Base-by-base conservation (phyloP, 2,113 vertebrate species). In the Hirundichthys speculiger region DNA sequence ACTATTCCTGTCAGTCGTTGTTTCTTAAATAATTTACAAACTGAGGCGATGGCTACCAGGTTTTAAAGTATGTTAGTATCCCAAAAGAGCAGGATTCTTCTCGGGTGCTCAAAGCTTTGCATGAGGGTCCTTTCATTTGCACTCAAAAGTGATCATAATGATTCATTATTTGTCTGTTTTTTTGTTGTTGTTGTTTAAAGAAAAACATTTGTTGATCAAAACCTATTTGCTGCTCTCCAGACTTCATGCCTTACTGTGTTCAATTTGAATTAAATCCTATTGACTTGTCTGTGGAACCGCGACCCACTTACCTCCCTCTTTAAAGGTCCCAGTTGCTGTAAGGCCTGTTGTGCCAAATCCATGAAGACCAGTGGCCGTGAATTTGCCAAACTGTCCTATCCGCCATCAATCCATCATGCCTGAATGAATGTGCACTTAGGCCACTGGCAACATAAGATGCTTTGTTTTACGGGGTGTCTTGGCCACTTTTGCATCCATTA, bases 281-380 rank as follows among this genome's bases (percentile, higher is more conserved):
- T 42, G 61, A 84, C 80, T 61, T 46, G 65, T 20, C 62, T 55
- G 27, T 74, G 58, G 38, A 65, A 34, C 16, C 1, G 16, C 76
- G 86, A 19, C 84, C 84, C 73, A 88, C 69, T 85, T 87, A 75
- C 86, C 80, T 64, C 81, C 40, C 73, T 79, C 21, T 55, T 50
- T 13, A 41, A 47, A 61, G 34, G 47, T 75, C 68, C 66, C 16
- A 13, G 53, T 75, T 1, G 73, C 77, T 25, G 55, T 51, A 1
- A 75, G 79, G 83, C 70, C 53, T 74, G 24, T 73, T 42, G 51
- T 86, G 80, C 64, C 80, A 76, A 56, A 81, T 71, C 65, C 58
- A 66, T 74, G 50, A 71, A 65, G 57, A 59, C 24, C 30, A 46
- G 63, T 67, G 49, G 3, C 20, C 0, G 15, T 80, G 64, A 70